phyloP scores from a whole-genome alignment of 2,888 invertebrate genomes.

The Acanthosepion esculentum region DNA sequence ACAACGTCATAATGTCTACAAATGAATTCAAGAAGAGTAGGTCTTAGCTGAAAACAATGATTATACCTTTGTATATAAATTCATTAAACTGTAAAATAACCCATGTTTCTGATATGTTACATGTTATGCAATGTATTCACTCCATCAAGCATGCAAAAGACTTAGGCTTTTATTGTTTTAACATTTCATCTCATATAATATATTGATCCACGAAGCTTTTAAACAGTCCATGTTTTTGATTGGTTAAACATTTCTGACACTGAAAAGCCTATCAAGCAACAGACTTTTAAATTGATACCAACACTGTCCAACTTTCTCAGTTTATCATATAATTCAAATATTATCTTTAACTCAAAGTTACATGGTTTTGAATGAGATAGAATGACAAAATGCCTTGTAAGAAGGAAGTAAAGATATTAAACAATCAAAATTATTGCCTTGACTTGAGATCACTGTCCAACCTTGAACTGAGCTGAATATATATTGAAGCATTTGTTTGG shows the following conservation, averaged over 20 bases:
- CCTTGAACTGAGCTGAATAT: no score
- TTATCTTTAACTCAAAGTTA: not conserved
- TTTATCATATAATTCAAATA: not conserved
- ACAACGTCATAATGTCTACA: no score
- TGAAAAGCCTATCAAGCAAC: not conserved
- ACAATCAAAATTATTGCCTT: no score
- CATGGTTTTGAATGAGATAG: not conserved
- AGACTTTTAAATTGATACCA: not conserved
- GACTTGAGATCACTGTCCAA: no score
- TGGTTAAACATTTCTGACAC: not conserved
- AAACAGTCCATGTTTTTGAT: not conserved
- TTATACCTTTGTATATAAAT: not conserved
- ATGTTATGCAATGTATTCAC: not conserved
- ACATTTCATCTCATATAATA: not conserved
- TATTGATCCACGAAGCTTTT: not conserved
- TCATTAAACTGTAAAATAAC: not conserved
- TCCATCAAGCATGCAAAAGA: not conserved
- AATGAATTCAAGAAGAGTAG: no score
- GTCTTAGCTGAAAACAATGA: not conserved
- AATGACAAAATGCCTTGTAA: no score
- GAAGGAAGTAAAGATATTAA: no score
- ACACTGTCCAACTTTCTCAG: not conserved
- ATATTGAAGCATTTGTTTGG: no score
- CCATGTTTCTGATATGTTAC: not conserved
- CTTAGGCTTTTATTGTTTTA: not conserved